A percentile compares a stretch with the other conserved stretches of the same genome.
Conservation (phyloP, 2,888 invertebrate species). For the Opisthograptis luteolata region DNA sequence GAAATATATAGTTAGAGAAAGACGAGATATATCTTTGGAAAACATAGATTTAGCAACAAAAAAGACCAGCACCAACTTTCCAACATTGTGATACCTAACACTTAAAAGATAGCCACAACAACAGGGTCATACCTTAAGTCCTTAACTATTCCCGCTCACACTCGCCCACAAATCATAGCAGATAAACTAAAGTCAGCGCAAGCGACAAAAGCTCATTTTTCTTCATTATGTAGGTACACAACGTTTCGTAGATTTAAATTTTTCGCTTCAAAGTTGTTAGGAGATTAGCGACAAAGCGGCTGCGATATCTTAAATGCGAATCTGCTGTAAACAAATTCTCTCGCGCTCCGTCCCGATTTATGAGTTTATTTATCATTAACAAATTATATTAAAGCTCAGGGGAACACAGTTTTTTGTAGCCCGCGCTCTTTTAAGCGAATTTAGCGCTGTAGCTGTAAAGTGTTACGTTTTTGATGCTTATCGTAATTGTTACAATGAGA, state of each 20-base stretch:
- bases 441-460: constrained; percentile 52
- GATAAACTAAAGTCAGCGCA: constrained; percentile 42
- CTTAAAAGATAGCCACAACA: constrained; percentile 8
- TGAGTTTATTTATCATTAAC: constrained; percentile 85
- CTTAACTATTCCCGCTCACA: constrained; percentile 32
- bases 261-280: constrained; percentile 81
- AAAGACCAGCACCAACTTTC: too few species aligned
- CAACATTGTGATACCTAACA: neutral
- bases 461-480: constrained; percentile 62
- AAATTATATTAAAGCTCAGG: constrained; percentile 82
- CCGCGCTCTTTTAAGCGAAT: constrained; percentile 58
- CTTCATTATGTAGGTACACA: constrained; percentile 67
- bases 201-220: constrained; percentile 58
- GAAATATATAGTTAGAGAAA: too few species aligned
- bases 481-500: constrained; percentile 59
- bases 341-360: constrained; percentile 75
- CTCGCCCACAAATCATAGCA: constrained; percentile 35
- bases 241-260: constrained; percentile 73
- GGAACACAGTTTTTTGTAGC: constrained; percentile 70
- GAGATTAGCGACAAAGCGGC: constrained; percentile 83
- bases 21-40: too few species aligned
- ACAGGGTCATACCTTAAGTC: constrained; percentile 6
- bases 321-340: constrained; percentile 84
- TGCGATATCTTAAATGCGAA: constrained; percentile 82
- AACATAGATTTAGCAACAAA: too few species aligned